phyloP scores from a whole-genome alignment of 2,888 invertebrate species.

The Sphaerophoria rueppellii region DNA sequence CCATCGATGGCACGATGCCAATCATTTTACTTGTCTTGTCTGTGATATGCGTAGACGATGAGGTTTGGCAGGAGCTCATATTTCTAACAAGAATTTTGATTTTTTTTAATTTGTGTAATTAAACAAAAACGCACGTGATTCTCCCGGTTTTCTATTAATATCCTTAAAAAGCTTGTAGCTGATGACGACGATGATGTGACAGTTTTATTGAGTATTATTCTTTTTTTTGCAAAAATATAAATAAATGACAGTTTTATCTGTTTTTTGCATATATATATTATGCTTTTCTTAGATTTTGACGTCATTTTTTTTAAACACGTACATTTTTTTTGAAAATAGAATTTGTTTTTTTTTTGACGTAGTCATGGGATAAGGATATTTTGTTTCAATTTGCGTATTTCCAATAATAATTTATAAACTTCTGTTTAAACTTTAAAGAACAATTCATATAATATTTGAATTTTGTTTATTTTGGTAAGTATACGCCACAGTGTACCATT shows the following conservation, averaged over 20 bases:
- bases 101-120: not conserved
- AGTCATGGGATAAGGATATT: no score
- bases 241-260: not conserved
- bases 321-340: no score
- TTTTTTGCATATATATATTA: not conserved
- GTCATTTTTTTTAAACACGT: no score
- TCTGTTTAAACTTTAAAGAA: no score
- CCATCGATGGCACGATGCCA: slow-evolving; percentile 25
- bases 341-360: no score
- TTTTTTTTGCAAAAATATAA: not conserved
- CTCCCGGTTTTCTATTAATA: slow-evolving; percentile 34
- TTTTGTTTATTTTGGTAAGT: no score
- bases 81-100: slow-evolving; percentile 9
- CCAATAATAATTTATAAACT: no score
- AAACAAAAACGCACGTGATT: slow-evolving; percentile 19
- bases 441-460: no score
- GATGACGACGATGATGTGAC: not conserved
- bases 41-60: slow-evolving; percentile 18
- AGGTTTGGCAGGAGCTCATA: not conserved
- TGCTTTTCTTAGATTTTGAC: no score
- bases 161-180: slow-evolving; percentile 16
- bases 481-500: no score
- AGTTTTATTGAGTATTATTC: not conserved
- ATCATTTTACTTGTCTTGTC: slow-evolving; percentile 21
- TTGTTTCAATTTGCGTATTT: no score